A percentile compares a stretch with the other conserved stretches of the same genome.
Conservation (phyloP, 2,888 invertebrate species). For the Tachystola acroxantha region DNA sequence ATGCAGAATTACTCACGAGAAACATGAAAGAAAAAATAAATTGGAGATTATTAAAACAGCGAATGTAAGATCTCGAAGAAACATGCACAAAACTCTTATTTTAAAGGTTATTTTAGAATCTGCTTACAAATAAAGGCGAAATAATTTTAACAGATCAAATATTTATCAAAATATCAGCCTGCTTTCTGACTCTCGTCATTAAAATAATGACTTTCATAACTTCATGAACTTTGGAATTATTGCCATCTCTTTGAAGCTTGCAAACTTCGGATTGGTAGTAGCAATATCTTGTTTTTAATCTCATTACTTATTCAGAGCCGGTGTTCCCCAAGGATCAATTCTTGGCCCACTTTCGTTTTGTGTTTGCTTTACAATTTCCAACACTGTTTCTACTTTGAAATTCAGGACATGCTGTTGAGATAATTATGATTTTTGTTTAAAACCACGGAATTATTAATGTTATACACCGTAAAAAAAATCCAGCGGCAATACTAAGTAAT, state of each 20-base stretch:
- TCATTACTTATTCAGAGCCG: background rate
- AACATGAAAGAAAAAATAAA: too few relatives aligned
- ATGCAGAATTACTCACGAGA: too few relatives aligned
- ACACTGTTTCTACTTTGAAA: background rate
- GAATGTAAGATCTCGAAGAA: too few relatives aligned
- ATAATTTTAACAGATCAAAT: background rate
- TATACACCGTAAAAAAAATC: background rate
- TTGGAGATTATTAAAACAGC: too few relatives aligned
- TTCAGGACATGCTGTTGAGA: too few relatives aligned
- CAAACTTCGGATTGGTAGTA: background rate
- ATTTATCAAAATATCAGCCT: background rate
- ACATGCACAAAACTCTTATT: too few relatives aligned
- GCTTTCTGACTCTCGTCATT: too few relatives aligned
- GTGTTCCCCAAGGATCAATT: background rate
- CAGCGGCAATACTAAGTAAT: too few relatives aligned
- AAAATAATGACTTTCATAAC: background rate
- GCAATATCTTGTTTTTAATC: background rate
- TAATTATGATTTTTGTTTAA: too few relatives aligned
- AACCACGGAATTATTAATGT: too few relatives aligned
- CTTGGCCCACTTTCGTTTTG: background rate
- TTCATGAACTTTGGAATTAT: background rate
- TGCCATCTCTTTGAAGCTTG: background rate
- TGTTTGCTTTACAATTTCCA: background rate
- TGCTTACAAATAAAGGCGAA: too few relatives aligned
- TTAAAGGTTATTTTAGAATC: too few relatives aligned